phyloP scores from a whole-genome alignment of 2,113 vertebrate species.

The Emydocephalus ijimae region DNA sequence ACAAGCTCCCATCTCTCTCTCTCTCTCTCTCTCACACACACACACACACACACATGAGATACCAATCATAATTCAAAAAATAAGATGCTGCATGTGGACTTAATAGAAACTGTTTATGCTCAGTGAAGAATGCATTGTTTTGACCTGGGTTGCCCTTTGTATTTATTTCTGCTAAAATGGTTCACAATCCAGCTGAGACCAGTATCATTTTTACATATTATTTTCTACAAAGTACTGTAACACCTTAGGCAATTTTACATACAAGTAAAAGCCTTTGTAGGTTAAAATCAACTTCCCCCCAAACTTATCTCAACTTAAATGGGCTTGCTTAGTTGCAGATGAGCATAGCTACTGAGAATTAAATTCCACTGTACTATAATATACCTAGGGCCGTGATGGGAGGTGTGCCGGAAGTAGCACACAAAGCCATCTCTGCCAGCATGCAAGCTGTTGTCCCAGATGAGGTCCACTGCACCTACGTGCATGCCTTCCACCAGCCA shows the following conservation, averaged over 20 bases:
- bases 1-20: too few relatives aligned
- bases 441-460: too few relatives aligned
- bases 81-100: background rate
- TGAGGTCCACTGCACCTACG: too few relatives aligned
- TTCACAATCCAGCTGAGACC: background rate
- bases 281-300: background rate
- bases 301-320: background rate
- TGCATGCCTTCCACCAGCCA: too few relatives aligned
- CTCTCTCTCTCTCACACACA: too few relatives aligned
- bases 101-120: background rate
- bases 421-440: too few relatives aligned
- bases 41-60: too few relatives aligned
- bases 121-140: background rate
- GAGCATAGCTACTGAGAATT: background rate
- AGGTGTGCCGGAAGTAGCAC: too few relatives aligned
- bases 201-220: background rate
- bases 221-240: background rate
- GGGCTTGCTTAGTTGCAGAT: background rate
- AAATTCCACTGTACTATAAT: background rate
- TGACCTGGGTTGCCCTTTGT: background rate
- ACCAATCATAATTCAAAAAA: background rate
- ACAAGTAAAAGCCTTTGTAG: background rate
- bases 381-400: background rate
- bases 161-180: background rate
- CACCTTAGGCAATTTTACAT: background rate